These are phyloP conservation scores for Amphilophus citrinellus DNA, from an alignment of 2,113 vertebrate genomes.

Conservation along the genomic window DNA sequence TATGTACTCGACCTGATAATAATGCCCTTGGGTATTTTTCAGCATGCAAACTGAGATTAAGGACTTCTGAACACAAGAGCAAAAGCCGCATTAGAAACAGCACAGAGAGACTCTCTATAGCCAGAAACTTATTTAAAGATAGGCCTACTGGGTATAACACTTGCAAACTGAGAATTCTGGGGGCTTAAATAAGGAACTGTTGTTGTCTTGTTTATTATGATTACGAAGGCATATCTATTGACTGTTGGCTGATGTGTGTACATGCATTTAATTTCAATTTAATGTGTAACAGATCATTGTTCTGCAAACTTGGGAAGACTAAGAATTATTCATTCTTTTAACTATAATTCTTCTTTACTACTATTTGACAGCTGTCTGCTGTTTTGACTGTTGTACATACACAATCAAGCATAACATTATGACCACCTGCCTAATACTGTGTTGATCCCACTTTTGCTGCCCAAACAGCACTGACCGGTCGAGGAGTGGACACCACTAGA, in stretches of 20 bases:
- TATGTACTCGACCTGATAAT: neutral
- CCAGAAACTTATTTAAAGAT: neutral
- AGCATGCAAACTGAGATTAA: neutral
- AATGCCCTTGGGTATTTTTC: neutral
- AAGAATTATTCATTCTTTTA: neutral
- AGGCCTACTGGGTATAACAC: neutral
- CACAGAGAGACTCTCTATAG: neutral
- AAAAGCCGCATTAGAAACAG: neutral
- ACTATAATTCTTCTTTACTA: neutral
- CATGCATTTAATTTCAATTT: neutral
- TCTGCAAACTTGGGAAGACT: too few relatives aligned
- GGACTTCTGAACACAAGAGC: neutral
- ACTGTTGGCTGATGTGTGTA: neutral
- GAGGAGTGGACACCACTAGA: too few relatives aligned
- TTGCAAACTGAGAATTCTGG: neutral
- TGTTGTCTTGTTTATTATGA: neutral
- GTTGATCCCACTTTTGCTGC: too few relatives aligned
- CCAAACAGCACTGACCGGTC: too few relatives aligned
- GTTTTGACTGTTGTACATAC: neutral
- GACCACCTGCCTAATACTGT: too few relatives aligned
- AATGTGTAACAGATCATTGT: too few relatives aligned
- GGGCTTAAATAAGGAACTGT: neutral
- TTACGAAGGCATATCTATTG: rapidly evolving
- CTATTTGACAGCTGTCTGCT: rapidly evolving
- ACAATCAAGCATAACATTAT: too few relatives aligned